A percentile compares a stretch with the other conserved stretches of the same genome.
These are phyloP conservation scores for Drosophila simulans DNA, from an alignment of 1,140 invertebrate species.

Conservation along the genomic window DNA sequence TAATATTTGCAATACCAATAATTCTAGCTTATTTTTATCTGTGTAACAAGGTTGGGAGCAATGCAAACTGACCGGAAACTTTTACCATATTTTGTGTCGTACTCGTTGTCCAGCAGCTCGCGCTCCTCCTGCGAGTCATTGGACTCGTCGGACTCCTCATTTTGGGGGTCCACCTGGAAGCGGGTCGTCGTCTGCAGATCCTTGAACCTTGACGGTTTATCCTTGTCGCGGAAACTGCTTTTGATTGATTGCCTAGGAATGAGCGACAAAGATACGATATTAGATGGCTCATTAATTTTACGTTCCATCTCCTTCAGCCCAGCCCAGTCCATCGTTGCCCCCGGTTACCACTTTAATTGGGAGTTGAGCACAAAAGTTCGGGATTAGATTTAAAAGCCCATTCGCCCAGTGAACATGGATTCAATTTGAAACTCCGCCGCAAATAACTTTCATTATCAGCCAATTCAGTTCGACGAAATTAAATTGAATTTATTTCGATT, in stretches of 20 bases:
- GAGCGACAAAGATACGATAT: neutral
- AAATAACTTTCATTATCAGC: conserved; percentile 35
- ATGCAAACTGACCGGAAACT: conserved; percentile 88
- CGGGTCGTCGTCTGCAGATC: conserved; percentile 86
- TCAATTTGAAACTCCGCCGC: conserved; percentile 9
- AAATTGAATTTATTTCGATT: conserved; percentile 37
- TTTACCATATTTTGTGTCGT: conserved; percentile 91
- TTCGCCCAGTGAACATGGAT: conserved; percentile 16
- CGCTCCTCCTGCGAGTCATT: conserved; percentile 86
- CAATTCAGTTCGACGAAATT: conserved; percentile 40
- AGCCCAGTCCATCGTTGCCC: neutral
- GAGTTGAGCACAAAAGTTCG: neutral
- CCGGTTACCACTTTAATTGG: conserved; percentile 31
- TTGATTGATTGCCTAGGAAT: conserved; percentile 84
- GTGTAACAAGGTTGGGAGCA: conserved; percentile 14
- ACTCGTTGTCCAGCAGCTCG: conserved; percentile 86
- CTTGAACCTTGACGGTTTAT: conserved; percentile 87
- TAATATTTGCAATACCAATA: too few species aligned
- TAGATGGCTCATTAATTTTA: neutral
- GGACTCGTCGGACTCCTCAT: conserved; percentile 85
- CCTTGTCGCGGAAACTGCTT: conserved; percentile 87
- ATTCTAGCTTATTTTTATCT: neutral
- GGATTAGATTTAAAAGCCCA: conserved; percentile 18
- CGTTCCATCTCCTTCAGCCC: neutral
- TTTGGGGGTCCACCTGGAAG: conserved; percentile 85